Evolutionary conservation across 2,888 invertebrate species (phyloP), one percentile per base, ranked within the genome.

Genomic region (Heliconius cydno): DNA sequence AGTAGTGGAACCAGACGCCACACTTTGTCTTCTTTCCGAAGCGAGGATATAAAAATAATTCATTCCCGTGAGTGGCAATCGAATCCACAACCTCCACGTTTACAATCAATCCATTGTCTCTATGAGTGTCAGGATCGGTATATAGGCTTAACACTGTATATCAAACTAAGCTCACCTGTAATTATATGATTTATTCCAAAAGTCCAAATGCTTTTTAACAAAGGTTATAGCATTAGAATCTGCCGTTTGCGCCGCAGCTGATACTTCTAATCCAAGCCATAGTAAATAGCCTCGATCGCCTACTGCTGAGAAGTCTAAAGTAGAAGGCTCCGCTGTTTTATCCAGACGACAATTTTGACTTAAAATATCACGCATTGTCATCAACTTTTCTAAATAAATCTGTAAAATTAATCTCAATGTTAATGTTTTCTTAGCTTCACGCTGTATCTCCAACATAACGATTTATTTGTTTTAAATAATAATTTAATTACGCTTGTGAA

Each of bases 211-310:
- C 85, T 96, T 96, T 85, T 96, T 95, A 38, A 98, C 95, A 86
- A 97, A 97, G 1, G 98, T 97, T 28, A 96, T 95, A 4, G 96
- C 96, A 38, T 97, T 97, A 1, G 98, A 97, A 76, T 96, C 96
- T 0, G 96, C 96, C 0, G 87, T 83, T 63, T 97, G 97, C 3
- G 98, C 97, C 28, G 96, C 96, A 0, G 97, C 96, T 2, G 97
- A 95, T 3, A 98, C 97, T 83, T 98, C 96, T 84, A 98, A 96
- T 28, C 97, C 95, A 38, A 98, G 95, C 91, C 97, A 96, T 67
- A 98, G 91, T 80, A 98, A 91, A 80, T 97, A 96, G 0, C 98
- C 98, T 77, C 96, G 96, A 90, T 98, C 98, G 9, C 98, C 98
- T 19, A 97, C 94, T 82, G 96, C 96, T 0, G 89, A 86, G 7